A percentile compares a stretch with the other conserved stretches of the same genome.
phyloP scores from a whole-genome alignment of 2,113 vertebrate genomes.

The Apeltes quadracus region DNA sequence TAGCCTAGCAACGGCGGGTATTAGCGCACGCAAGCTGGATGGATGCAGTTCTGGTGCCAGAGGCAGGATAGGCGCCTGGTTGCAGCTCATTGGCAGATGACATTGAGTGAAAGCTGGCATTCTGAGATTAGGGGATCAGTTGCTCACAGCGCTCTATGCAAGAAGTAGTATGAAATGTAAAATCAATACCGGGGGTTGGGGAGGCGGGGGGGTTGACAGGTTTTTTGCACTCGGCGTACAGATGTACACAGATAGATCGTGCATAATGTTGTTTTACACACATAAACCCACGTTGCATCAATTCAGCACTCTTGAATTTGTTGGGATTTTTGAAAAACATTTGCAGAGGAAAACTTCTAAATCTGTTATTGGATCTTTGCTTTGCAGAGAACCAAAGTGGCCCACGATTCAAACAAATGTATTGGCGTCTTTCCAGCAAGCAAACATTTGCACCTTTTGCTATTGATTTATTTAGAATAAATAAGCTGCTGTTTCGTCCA shows the following conservation, averaged over 20 bases:
- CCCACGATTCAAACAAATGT: conserved; percentile 42
- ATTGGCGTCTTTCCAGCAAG: conserved; percentile 48
- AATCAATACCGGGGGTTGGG: conserved; percentile 70
- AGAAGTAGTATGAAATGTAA: conserved; percentile 71
- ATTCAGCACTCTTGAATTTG: conserved; percentile 17
- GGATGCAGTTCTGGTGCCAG: conserved; percentile 76
- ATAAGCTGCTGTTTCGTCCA: conserved; percentile 40
- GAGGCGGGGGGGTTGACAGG: conserved; percentile 58
- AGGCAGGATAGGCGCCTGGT: conserved; percentile 75
- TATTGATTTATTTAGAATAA: conserved; percentile 46
- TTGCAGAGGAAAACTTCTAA: conserved; percentile 49
- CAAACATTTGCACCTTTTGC: conserved; percentile 53
- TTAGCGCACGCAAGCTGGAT: conserved; percentile 72
- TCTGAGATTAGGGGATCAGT: conserved; percentile 80
- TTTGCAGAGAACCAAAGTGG: conserved; percentile 44
- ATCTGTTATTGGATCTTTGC: conserved; percentile 40
- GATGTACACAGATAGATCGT: conserved; percentile 55
- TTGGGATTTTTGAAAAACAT: conserved; percentile 45
- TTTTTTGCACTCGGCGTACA: conserved; percentile 58
- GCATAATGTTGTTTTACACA: conserved; percentile 45
- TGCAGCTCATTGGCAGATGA: conserved; percentile 81
- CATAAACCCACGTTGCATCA: conserved; percentile 35
- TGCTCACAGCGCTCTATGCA: conserved; percentile 67
- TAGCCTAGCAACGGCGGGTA: conserved; percentile 79
- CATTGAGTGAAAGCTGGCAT: conserved; percentile 78